Evolutionary conservation across 2,888 invertebrate genomes (phyloP).

Genomic region (Cordilura impudica): DNA sequence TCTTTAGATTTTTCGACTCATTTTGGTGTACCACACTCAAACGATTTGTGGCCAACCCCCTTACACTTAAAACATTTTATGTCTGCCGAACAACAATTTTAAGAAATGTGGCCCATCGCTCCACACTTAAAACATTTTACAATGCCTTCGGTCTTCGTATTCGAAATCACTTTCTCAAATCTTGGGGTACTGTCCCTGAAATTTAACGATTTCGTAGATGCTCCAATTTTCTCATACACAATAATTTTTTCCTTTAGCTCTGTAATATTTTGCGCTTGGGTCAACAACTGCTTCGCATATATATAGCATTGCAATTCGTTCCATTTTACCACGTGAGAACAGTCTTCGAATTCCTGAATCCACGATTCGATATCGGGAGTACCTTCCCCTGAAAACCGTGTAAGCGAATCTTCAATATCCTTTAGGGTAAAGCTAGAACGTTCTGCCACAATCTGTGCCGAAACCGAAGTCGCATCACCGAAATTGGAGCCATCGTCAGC

Average conservation of each 20-base stretch:
- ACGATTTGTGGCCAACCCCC: constrained; percentile 13
- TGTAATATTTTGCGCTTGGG: constrained; percentile 1
- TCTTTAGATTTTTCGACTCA: not conserved
- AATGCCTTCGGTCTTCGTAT: not conserved
- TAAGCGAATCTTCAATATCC: constrained; percentile 8
- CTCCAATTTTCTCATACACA: constrained; percentile 18
- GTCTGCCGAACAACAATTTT: not conserved
- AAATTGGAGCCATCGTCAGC: not conserved
- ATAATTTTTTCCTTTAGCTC: constrained; percentile 29
- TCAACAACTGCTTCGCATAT: constrained; percentile 26
- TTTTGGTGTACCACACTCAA: not conserved
- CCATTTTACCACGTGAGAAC: not conserved
- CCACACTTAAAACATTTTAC: constrained; percentile 27
- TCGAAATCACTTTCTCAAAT: not conserved
- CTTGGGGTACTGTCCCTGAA: not conserved
- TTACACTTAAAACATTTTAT: constrained; percentile 24
- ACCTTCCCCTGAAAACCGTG: constrained; percentile 12
- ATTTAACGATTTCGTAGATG: not conserved
- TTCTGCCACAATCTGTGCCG: not conserved
- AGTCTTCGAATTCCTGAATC: not conserved
- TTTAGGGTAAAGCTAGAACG: constrained; percentile 6
- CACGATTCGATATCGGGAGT: not conserved
- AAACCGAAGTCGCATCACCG: not conserved
- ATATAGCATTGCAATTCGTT: no score
- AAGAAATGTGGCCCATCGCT: not conserved